Evolutionary conservation across 2,888 invertebrate genomes (phyloP), one percentile per base, ranked within the genome.

Genomic region (Hoplodrina ambigua): DNA sequence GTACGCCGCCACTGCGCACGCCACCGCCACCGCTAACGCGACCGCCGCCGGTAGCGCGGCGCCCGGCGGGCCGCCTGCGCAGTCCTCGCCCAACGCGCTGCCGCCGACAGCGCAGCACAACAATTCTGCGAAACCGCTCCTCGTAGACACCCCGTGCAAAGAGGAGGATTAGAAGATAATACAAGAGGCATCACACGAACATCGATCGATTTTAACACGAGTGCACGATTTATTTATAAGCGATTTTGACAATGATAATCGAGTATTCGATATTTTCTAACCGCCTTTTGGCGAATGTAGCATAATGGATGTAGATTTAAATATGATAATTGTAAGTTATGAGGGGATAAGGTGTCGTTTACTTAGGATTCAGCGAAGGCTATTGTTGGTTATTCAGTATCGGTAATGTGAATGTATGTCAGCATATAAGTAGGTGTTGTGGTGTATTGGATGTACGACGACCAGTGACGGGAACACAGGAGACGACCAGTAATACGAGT

Each of bases 1-100:
- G 69, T 96, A 96, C 83, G 96, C 95, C 15, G 94, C 94, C 59
- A 94, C 94, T 10, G 95, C 95, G 59, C 94, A 94, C 83, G 95
- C 95, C 60, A 94, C 93, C 57, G 94, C 94, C 80, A 91, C 91
- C 63, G 94, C 94, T 50, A 91, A 86, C 80, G 93, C 94, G 11
- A 83, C 88, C 54, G 91, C 93, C 33, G 87, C 91, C 52, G 89
- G 88, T 49, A 81, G 87, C 54, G 83, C 88, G 69, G 79, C 81
- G 13, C 72, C 83, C 49, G 83, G 89, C 56, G 91, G 90, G 52
- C 78, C 90, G 37, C 88, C 89, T 50, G 76, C 92, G 2, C 93
- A 93, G 77, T 84, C 87, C 50, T 92, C 93, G 17, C 93, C 91
- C 52, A 91, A 89, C 75, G 83, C 92, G 46, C 80, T 91, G 75